These are phyloP conservation scores for Vespertilio murinus DNA, from an alignment of 2,797 vertebrate genomes.

Conservation along the genomic window DNA sequence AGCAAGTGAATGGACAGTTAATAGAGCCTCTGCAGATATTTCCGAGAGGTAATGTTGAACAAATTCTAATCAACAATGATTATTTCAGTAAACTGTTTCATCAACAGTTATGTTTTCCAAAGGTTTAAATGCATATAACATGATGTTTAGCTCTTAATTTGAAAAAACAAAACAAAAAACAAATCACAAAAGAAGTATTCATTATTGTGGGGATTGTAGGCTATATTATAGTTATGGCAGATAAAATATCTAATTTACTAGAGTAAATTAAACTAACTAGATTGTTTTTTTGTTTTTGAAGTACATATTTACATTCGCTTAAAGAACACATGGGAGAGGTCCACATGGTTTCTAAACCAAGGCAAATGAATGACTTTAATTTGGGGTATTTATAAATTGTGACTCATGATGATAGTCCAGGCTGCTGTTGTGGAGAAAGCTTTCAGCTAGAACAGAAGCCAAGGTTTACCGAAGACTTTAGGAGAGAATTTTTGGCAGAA, in stretches of 20 bases:
- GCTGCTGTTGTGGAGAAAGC: constrained; percentile 2
- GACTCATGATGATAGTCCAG: neutral
- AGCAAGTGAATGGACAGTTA: constrained; percentile 94
- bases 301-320: constrained; percentile 74
- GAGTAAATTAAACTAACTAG: constrained; percentile 84
- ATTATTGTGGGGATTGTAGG: constrained; percentile 72
- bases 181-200: constrained; percentile 66
- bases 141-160: constrained; percentile 80
- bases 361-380: constrained; percentile 73
- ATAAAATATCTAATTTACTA: constrained; percentile 81
- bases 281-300: constrained; percentile 75
- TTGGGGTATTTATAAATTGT: constrained; percentile 45
- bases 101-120: constrained; percentile 78
- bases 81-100: constrained; percentile 76
- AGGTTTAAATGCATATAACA: constrained; percentile 78
- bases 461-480: neutral
- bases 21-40: constrained; percentile 98
- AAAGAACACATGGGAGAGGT: constrained; percentile 70
- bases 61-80: constrained; percentile 78
- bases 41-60: constrained; percentile 93
- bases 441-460: neutral
- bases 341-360: constrained; percentile 58
- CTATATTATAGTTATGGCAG: constrained; percentile 79
- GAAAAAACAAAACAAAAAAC: constrained; percentile 53
- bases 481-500: neutral